A percentile compares a stretch with the other conserved stretches of the same genome.
Conservation (phyloP, 2,113 vertebrate species). For the Melozone crissalis region DNA sequence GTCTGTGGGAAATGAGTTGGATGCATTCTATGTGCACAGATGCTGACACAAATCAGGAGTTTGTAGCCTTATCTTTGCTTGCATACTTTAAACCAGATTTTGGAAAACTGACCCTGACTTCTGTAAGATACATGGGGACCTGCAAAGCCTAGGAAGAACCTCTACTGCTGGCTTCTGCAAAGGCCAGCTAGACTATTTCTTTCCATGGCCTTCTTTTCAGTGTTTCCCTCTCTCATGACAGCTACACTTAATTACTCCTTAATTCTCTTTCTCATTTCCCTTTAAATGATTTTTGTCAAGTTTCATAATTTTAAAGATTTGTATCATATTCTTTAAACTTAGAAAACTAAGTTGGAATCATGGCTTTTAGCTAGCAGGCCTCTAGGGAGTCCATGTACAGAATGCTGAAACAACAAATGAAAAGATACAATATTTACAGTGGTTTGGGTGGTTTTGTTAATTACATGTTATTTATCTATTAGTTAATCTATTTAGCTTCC, state of each 20-base stretch:
- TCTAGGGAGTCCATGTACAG: background rate
- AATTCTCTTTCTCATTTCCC: background rate
- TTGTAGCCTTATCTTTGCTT: background rate
- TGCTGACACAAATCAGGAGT: background rate
- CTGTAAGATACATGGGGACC: background rate
- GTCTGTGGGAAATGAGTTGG: background rate
- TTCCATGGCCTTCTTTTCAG: background rate
- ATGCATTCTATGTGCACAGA: background rate
- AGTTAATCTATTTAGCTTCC: background rate
- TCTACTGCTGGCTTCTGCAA: background rate
- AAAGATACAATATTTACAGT: background rate
- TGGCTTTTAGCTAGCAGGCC: background rate
- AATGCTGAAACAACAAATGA: background rate
- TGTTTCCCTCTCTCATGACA: background rate
- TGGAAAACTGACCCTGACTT: background rate
- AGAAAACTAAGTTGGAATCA: background rate
- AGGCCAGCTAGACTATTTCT: fast-evolving
- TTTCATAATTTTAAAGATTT: background rate
- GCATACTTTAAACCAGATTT: background rate
- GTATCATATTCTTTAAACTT: background rate
- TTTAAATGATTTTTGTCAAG: background rate
- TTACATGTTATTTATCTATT: background rate
- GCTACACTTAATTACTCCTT: background rate
- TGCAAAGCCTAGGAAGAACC: background rate
- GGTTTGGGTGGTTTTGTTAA: background rate